Base-by-base conservation (phyloP, 2,888 invertebrate genomes). In the Macaria notata region DNA sequence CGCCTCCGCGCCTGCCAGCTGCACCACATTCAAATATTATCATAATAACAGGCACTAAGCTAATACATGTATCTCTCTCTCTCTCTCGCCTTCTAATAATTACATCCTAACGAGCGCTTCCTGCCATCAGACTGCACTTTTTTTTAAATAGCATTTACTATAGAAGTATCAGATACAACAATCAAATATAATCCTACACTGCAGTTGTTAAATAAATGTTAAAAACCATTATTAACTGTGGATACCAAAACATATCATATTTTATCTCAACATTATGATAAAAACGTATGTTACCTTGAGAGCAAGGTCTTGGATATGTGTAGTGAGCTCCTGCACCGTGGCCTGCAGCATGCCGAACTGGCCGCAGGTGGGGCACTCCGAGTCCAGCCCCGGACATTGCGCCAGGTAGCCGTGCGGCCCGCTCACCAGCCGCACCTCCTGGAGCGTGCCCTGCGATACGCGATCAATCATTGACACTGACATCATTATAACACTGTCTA, bases 291-390 rank as follows among this genome's bases (percentile, higher is more conserved):
- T 39, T 8, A 97, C 97, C 95, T 96, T 96, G 88, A 95, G 93
- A 79, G 95, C 95, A 85, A 97, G 93, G 88, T 96, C 95, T 90
- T 95, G 94, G 85, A 97, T 94, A 90, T 95, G 94, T 86, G 94
- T 93, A 81, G 95, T 95, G 81, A 97, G 93, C 84, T 95, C 94
- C 84, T 95, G 94, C 75, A 97, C 96, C 63, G 95, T 95, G 77
- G 94, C 94, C 91, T 97, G 96, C 79, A 98, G 93, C 81, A 95
- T 92, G 72, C 95, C 94, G 90, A 96, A 97, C 89, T 97, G 96
- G 70, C 97, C 97, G 87, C 97, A 98, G 48, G 97, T 97, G 65
- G 97, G 97, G 87, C 98, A 98, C 79, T 95, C 95, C 73, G 96
- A 95, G 86, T 97, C 96, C 85, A 96, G 92, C 73, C 95, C 94